Evolutionary conservation across 2,797 vertebrate species (phyloP), one percentile per base, ranked within the genome.

Genomic region (Gymnodraco acuticeps): DNA sequence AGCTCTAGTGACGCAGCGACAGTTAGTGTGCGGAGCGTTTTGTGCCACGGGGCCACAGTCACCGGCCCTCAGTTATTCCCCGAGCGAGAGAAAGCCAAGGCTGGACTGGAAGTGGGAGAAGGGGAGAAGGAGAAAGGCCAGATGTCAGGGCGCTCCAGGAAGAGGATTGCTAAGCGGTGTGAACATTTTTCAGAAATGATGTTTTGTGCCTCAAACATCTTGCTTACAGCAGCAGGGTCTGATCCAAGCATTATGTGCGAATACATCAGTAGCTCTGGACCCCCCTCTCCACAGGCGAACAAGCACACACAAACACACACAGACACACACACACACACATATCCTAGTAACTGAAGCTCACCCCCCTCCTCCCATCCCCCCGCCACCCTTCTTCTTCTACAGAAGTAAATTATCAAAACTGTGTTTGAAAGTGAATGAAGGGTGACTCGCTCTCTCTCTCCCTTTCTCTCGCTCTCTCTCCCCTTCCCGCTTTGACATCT

Each of bases 351-450:
- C 88, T 89, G 91, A 89, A 91, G 91, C 90, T 82, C 75, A 12
- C 88, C 23, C 45, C 89, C 89, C 81, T 82, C 75, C 84, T 60
- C 89, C 81, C 60, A 47, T 55, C 75, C 80, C 63, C 71, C 81
- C 61, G 52, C 80, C 90, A 82, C 82, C 80, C 94, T 94, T 94
- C 93, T 95, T 94, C 95, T 94, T 94, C 95, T 95, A 96, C 93
- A 95, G 92, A 96, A 93, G 94, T 95, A 98, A 97, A 97, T 96
- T 96, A 97, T 97, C 96, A 97, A 97, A 98, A 96, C 96, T 96
- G 96, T 94, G 95, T 98, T 97, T 98, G 96, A 99, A 98, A 98
- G 97, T 97, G 96, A 98, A 97, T 96, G 97, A 98, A 98, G 97
- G 97, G 94, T 94, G 92, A 95, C 94, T 95, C 91, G 69, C 94